phyloP scores from a whole-genome alignment of 2,113 vertebrate genomes.

The Hydrolagus affinis region DNA sequence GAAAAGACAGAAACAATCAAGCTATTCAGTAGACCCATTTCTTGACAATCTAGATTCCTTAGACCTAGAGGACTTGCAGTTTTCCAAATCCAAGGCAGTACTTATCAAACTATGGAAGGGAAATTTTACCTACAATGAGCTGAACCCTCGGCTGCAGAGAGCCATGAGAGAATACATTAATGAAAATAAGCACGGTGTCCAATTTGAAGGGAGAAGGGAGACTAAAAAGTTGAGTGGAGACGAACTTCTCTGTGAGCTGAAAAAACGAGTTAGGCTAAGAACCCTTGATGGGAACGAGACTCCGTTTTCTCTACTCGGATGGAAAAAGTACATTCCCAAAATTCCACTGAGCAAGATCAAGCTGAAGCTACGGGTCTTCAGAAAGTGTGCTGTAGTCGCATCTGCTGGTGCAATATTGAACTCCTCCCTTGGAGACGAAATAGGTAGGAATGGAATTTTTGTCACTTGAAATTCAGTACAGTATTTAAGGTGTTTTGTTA shows the following conservation, averaged over 20 bases:
- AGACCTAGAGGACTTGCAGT: slow-evolving; percentile 65
- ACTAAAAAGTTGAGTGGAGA: slow-evolving; percentile 46
- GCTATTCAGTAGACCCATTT: not conserved
- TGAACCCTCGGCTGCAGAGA: slow-evolving; percentile 80
- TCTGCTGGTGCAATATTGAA: slow-evolving; percentile 91
- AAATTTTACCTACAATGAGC: slow-evolving; percentile 70
- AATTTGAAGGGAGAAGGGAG: slow-evolving; percentile 61
- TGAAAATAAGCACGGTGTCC: slow-evolving; percentile 81
- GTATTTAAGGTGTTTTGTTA: not conserved
- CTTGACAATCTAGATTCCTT: slow-evolving; percentile 27
- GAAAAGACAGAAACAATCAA: not conserved
- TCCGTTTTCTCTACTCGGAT: slow-evolving; percentile 79
- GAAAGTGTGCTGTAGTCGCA: slow-evolving; percentile 85
- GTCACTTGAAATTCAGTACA: not conserved
- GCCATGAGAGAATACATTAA: slow-evolving; percentile 81
- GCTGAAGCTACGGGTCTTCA: slow-evolving; percentile 52
- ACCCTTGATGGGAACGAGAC: slow-evolving; percentile 80
- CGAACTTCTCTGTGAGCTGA: slow-evolving; percentile 77
- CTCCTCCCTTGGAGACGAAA: slow-evolving; percentile 84
- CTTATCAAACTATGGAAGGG: slow-evolving; percentile 80
- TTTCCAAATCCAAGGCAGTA: slow-evolving; percentile 72
- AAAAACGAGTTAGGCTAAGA: slow-evolving; percentile 59
- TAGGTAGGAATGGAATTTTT: slow-evolving; percentile 63
- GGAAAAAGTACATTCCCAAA: slow-evolving; percentile 70
- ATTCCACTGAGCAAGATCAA: slow-evolving; percentile 59